A percentile compares a stretch with the other conserved stretches of the same genome.
Evolutionary conservation across 1,140 invertebrate species (phyloP).

Genomic region (Plutomurus gul): DNA sequence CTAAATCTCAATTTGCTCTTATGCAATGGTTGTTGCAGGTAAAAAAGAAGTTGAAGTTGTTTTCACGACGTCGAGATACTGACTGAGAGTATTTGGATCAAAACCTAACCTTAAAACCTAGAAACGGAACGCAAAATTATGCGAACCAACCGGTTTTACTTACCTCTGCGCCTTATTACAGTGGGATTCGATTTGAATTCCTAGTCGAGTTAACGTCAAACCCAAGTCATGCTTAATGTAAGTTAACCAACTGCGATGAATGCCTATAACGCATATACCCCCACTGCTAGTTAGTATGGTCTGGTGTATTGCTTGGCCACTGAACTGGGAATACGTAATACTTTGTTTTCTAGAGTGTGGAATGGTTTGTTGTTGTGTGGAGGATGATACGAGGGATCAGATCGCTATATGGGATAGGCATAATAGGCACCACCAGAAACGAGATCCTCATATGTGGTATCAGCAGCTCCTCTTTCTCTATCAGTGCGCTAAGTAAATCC

Average conservation of each 20-base stretch:
- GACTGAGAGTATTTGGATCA: conserved; percentile 45
- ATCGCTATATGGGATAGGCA: not conserved
- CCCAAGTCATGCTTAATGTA: not conserved
- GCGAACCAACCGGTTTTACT: conserved; percentile 48
- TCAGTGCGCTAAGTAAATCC: not conserved
- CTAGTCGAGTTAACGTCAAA: not conserved
- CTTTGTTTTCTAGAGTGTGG: conserved; percentile 29
- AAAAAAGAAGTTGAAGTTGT: not conserved
- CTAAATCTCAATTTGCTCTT: not conserved
- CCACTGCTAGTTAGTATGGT: not conserved
- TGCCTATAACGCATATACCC: not conserved
- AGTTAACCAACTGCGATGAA: not conserved
- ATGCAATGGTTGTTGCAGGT: not conserved
- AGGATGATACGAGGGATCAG: not conserved
- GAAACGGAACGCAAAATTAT: conserved; percentile 51
- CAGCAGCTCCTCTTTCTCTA: too few species aligned
- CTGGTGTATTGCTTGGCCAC: conserved; percentile 17
- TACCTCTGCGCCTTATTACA: not conserved
- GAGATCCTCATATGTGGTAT: not conserved
- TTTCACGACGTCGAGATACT: conserved; percentile 27
- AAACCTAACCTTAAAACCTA: conserved; percentile 50
- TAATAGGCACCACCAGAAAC: too few species aligned
- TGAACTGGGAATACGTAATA: conserved; percentile 36
- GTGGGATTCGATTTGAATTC: not conserved
- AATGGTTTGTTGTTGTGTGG: not conserved